phyloP scores from a whole-genome alignment of 1,140 invertebrate species.

The Drosophila nasuta region DNA sequence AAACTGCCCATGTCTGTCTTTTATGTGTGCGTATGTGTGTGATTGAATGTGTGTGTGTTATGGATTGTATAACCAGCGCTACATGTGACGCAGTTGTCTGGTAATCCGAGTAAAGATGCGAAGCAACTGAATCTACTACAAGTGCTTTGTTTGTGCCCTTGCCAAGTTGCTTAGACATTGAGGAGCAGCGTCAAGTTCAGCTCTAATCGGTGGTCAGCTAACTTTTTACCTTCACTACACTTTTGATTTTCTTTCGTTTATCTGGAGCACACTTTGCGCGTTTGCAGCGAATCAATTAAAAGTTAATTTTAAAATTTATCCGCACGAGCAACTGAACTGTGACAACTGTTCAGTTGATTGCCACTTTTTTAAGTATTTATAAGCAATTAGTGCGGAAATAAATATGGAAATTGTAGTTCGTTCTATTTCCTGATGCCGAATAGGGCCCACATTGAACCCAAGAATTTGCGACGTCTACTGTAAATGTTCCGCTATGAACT shows the following conservation, averaged over 20 bases:
- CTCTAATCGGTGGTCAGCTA: constrained; percentile 20
- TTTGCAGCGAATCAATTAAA: constrained; percentile 64
- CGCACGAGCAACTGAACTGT: constrained; percentile 63
- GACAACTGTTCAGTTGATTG: constrained; percentile 1
- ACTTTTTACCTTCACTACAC: constrained; percentile 7
- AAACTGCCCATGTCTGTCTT: constrained; percentile 32
- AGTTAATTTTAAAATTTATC: constrained; percentile 55
- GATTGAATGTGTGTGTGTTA: constrained; percentile 7
- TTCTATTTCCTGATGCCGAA: constrained; percentile 54
- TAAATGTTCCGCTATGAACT: constrained; percentile 5
- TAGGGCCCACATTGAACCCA: constrained; percentile 62
- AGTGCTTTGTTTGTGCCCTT: neutral
- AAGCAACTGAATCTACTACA: constrained; percentile 26
- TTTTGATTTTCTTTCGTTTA: neutral
- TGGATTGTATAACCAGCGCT: constrained; percentile 43
- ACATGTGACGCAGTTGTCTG: constrained; percentile 50
- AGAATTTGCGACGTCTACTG: neutral
- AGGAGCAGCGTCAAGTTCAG: neutral
- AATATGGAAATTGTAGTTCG: constrained; percentile 39
- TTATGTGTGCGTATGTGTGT: neutral
- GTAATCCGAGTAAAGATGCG: constrained; percentile 48
- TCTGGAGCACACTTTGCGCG: constrained; percentile 60
- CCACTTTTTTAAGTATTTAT: constrained; percentile 54
- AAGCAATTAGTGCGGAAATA: constrained; percentile 42
- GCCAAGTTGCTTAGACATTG: neutral